Conservation (phyloP, 2,888 invertebrate genomes). For the Drosophila prolongata region DNA sequence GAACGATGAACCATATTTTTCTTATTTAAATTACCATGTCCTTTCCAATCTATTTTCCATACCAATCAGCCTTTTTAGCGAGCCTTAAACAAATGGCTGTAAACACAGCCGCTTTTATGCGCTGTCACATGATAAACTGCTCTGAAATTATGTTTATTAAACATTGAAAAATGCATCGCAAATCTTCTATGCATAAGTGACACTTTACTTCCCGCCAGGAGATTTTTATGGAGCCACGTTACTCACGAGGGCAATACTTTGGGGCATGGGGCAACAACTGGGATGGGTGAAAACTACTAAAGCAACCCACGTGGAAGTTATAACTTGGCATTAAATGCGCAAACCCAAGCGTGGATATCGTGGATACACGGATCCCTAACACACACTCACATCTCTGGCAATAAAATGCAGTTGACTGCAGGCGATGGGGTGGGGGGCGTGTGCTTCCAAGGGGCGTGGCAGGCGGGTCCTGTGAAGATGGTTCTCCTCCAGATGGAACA, state of each 20-base stretch:
- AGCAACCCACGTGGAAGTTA: slow-evolving; percentile 70
- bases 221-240: slow-evolving; percentile 42
- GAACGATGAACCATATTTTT: not conserved
- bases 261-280: not conserved
- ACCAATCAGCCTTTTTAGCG: slow-evolving; percentile 26
- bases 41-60: slow-evolving; percentile 15
- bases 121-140: slow-evolving; percentile 36
- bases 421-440: slow-evolving; percentile 20
- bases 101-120: slow-evolving; percentile 14
- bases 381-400: slow-evolving; percentile 45
- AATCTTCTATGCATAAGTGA: slow-evolving; percentile 40
- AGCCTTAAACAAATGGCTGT: slow-evolving; percentile 11
- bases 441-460: slow-evolving; percentile 3
- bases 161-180: slow-evolving; percentile 43
- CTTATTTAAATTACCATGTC: not conserved
- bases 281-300: slow-evolving; percentile 52
- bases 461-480: slow-evolving; percentile 28
- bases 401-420: slow-evolving; percentile 75
- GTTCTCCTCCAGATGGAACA: slow-evolving; percentile 22
- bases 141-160: slow-evolving; percentile 50
- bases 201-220: slow-evolving; percentile 8
- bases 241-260: slow-evolving; percentile 31
- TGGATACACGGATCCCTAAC: slow-evolving; percentile 50
- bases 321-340: slow-evolving; percentile 68
- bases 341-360: slow-evolving; percentile 65